These are phyloP conservation scores for Pachycephus smyrnensis DNA, from an alignment of 2,888 invertebrate genomes.

Conservation along the genomic window DNA sequence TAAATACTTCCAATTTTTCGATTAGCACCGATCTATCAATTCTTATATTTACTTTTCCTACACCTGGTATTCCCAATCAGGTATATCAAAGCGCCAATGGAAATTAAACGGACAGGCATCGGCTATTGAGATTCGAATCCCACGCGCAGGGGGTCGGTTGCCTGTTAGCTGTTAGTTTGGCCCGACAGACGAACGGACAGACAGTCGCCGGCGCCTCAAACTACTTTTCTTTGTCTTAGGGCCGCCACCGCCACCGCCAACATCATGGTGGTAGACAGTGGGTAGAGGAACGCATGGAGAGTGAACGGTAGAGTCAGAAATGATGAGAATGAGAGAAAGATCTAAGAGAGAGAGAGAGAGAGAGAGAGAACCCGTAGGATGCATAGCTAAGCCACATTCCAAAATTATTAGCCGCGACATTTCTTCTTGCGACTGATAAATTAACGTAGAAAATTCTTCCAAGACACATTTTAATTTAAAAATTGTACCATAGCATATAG, in stretches of 20 bases:
- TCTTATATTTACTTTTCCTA: background rate
- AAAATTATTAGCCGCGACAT: background rate
- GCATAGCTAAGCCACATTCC: constrained; percentile 3
- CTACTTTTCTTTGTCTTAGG: constrained; percentile 53
- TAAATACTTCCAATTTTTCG: background rate
- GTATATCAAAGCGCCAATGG: background rate
- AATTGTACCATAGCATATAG: background rate
- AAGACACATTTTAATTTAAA: background rate
- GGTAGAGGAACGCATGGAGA: background rate
- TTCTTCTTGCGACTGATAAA: background rate
- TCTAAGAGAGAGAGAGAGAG: background rate
- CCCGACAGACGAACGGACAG: constrained; percentile 33
- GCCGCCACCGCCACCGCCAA: constrained; percentile 33
- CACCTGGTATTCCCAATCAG: background rate
- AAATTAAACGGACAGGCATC: constrained; percentile 1
- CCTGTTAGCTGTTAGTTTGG: constrained; percentile 17
- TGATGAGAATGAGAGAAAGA: constrained; percentile 11
- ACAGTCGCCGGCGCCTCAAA: constrained; percentile 50
- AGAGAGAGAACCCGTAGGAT: constrained; percentile 19
- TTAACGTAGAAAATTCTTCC: background rate
- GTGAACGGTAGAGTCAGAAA: constrained; percentile 2
- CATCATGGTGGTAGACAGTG: background rate
- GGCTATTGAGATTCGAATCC: constrained; percentile 25
- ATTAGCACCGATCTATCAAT: constrained; percentile 2
- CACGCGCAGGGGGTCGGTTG: constrained; percentile 44